phyloP scores from a whole-genome alignment of 2,113 vertebrate species.

The Scortum barcoo region DNA sequence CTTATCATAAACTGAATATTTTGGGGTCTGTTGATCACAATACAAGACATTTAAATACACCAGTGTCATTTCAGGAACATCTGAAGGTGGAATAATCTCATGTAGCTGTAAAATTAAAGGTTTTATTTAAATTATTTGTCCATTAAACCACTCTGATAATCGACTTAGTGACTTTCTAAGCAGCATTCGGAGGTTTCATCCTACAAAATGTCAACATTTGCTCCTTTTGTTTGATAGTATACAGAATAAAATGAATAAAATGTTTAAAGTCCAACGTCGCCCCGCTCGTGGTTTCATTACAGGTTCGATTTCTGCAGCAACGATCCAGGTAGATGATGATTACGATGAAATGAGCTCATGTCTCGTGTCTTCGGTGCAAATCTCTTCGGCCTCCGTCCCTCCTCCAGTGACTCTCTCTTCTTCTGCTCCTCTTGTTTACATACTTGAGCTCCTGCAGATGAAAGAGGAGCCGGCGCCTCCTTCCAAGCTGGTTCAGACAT shows the following conservation, averaged over 20 bases:
- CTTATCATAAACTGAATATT: background rate
- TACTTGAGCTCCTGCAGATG: slow-evolving; percentile 69
- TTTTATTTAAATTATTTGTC: too few species aligned
- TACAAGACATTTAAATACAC: background rate
- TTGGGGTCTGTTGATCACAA: background rate
- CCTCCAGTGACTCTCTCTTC: background rate
- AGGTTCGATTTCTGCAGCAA: background rate
- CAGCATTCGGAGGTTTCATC: too few species aligned
- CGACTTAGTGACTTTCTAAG: too few species aligned
- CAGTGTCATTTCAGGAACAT: too few species aligned
- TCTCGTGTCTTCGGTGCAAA: slow-evolving; percentile 1
- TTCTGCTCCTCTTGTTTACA: slow-evolving; percentile 68
- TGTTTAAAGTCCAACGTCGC: too few species aligned
- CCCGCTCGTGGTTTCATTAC: background rate
- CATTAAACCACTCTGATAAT: too few species aligned
- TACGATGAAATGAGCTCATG: slow-evolving; percentile 48
- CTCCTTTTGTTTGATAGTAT: too few species aligned
- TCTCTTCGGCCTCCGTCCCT: background rate
- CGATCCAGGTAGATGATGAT: background rate
- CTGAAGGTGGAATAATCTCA: too few species aligned
- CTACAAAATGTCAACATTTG: too few species aligned
- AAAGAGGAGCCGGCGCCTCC: slow-evolving; percentile 66
- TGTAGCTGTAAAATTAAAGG: too few species aligned
- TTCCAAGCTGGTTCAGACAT: slow-evolving; percentile 74
- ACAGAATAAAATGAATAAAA: too few species aligned